Evolutionary conservation across 2,113 vertebrate species (phyloP), one percentile per base, ranked within the genome.

Genomic region (Otolemur garnettii): DNA sequence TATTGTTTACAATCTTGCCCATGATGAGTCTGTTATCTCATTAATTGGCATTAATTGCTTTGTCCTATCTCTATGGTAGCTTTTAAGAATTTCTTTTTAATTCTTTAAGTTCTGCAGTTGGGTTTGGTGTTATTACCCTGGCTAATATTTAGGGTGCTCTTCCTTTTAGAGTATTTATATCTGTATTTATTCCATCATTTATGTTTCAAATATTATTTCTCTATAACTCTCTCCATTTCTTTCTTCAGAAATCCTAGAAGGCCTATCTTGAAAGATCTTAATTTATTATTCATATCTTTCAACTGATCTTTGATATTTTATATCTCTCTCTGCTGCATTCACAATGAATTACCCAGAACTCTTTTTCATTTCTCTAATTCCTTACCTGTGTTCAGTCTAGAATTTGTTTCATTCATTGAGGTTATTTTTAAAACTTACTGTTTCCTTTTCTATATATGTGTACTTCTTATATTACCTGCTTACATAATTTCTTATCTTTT

Each of bases 121-220:
- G 4, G 11, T 45, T 18, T 62, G 21, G 10, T 1, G 1, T 74
- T 53, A 72, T 59, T 74, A 74, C 68, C 4, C 22, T 35, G 30
- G 45, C 13, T 57, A 60, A 4, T 42, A 60, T 38, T 83, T 50
- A 87, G 12, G 22, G 10, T 28, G 1, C 0, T 22, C 8, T 87
- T 87, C 24, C 22, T 64, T 71, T 64, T 26, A 74, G 33, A 53
- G 50, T 84, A 28, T 21, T 88, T 13, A n/a, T 75, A 22, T 28
- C 53, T 64, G 28, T 69, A 53, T 45, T 71, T 28, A 33, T 75
- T 57, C 62, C 53, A 19, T 26, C 21, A 60, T 35, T 72, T 50
- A 24, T 53, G 19, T 42, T 91, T 91, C 45, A 91, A 66, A 72
- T 88, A 17, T 88, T 68, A 62, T 88, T 91, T 84, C 78, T 93